A percentile compares a stretch with the other conserved stretches of the same genome.
Conservation (phyloP, 2,113 vertebrate genomes). For the Haemorhous mexicanus region DNA sequence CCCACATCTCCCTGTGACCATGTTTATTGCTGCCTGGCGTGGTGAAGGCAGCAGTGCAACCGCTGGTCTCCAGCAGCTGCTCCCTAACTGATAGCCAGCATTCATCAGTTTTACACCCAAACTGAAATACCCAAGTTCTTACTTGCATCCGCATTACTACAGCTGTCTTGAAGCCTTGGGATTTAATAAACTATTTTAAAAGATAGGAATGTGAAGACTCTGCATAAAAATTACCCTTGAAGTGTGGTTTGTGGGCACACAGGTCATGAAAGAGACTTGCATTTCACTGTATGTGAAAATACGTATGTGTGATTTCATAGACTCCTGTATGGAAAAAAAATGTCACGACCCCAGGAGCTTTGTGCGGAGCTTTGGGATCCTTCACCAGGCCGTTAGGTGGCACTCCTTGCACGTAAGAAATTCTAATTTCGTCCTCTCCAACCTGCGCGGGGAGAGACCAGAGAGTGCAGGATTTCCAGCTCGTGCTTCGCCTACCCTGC, state of each 20-base stretch:
- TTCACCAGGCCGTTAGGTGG: neutral
- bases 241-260: neutral
- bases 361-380: neutral
- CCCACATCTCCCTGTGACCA: fast-evolving
- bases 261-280: no score
- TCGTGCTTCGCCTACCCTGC: neutral
- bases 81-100: neutral
- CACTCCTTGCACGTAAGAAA: neutral
- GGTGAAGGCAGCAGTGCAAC: neutral
- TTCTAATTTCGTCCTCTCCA: fast-evolving
- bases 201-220: neutral
- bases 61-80: neutral
- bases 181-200: neutral
- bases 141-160: neutral
- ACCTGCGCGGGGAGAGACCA: fast-evolving
- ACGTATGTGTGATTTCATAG: fast-evolving
- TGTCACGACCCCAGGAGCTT: fast-evolving
- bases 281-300: neutral
- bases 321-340: fast-evolving
- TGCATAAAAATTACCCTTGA: neutral
- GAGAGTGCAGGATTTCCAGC: neutral
- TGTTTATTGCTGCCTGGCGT: neutral
- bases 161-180: neutral
- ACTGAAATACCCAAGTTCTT: neutral
- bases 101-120: neutral